Evolutionary conservation across 2,113 vertebrate genomes (phyloP), one percentile per base, ranked within the genome.

Genomic region (Saccopteryx leptura): DNA sequence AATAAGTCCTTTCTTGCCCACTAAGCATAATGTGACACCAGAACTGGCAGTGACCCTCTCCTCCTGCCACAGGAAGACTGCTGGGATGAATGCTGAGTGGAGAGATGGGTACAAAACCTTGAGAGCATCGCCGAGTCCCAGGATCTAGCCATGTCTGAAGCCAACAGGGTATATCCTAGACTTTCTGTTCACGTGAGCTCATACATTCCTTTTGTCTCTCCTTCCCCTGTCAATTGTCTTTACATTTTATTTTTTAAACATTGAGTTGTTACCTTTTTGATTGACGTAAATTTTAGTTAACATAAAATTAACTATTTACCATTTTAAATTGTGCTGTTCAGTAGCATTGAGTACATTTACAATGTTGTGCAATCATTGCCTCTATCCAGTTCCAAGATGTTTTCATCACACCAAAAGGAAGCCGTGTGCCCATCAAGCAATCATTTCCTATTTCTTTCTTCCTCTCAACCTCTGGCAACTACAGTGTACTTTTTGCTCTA

Each of bases 231-330:
- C n/a, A 48, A 82, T 72, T 82, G 21, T 61, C 46, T 31, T 60
- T 68, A n/a, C 31, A 68, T 91, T 88, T 90, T 82, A 80, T 33
- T 79, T 93, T 63, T 91, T 80, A 85, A 72, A 65, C 46, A 56
- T 50, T 75, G 58, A 28, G 18, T 21, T 33, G 24, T 56, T 18
- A 14, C 1, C 9, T 65, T 60, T 92, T 82, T 10, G 4, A 54
- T 76, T 89, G 31, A 91, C 66, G 74, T 92, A 48, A 61, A 82
- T 88, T 88, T 93, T 21, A 60, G 0, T 21, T 54, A 72, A 66
- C 58, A 69, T 76, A 33, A 86, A 92, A 60, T 23, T 63, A 89
- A 74, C 26, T 31, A 24, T 33, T 69, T 79, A 28, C 24, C 46
- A 63, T 68, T 88, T 94, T 69, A 75, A 91, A 80, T 2, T n/a